A percentile compares a stretch with the other conserved stretches of the same genome.
Evolutionary conservation across 64 coral and sea anemone genomes (phyloP).

Genomic region (Acropora tenuis): DNA sequence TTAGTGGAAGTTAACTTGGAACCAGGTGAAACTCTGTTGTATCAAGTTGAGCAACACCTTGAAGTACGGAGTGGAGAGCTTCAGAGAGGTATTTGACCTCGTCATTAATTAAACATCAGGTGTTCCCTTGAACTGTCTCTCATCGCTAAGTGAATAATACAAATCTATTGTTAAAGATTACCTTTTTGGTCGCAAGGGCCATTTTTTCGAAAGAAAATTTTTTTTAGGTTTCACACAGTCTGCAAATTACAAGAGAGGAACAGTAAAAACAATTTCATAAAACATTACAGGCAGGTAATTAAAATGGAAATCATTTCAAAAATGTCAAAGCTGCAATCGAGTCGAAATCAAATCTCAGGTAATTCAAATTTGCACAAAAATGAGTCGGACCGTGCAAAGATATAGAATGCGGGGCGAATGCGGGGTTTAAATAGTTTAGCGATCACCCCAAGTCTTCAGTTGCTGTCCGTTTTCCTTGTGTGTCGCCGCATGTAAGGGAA

Average conservation of each 20-base stretch:
- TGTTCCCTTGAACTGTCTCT: not conserved
- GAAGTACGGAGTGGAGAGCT: conserved; percentile 48
- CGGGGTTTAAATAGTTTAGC: not conserved
- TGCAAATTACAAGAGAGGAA: no score
- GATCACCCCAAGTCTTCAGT: conserved; percentile 21
- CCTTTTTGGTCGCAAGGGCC: not conserved
- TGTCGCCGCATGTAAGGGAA: no score
- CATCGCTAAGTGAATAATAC: not conserved
- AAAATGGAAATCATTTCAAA: no score
- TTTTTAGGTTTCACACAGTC: no score
- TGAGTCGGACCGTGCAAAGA: no score
- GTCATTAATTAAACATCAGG: conserved; percentile 4
- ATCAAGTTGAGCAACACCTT: conserved; percentile 50
- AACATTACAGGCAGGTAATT: no score
- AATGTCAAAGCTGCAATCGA: no score
- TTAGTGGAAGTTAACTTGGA: conserved; percentile 51
- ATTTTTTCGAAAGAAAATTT: no score
- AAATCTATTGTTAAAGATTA: not conserved
- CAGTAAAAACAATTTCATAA: no score
- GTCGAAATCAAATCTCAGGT: conserved; percentile 8
- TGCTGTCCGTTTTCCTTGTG: conserved; percentile 1
- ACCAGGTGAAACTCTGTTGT: conserved; percentile 19
- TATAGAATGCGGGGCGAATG: no score
- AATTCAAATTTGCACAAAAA: conserved; percentile 10
- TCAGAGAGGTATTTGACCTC: conserved; percentile 42